Evolutionary conservation across 1,140 invertebrate species (phyloP).

Genomic region (fruit fly (Drosophila melanogaster)): DNA sequence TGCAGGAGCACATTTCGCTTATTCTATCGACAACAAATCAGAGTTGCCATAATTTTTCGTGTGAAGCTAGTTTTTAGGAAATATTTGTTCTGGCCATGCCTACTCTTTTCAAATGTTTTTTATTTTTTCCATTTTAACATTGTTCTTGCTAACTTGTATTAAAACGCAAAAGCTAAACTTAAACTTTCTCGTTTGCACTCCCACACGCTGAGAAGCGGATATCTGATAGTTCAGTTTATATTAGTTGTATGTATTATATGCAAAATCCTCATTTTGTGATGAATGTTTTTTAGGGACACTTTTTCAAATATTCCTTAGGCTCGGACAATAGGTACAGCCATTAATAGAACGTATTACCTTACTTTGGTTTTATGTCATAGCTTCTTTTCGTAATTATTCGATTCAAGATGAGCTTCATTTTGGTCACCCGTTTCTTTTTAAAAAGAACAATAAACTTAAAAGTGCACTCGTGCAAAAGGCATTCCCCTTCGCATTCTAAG

Average conservation of each 20-base stretch:
- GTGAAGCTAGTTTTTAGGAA: background rate
- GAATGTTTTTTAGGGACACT: no score
- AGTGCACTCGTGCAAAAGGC: conserved; percentile 78
- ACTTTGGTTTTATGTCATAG: conserved; percentile 15
- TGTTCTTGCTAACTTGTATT: no score
- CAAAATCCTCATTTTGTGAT: no score
- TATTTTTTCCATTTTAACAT: no score
- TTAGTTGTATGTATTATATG: no score
- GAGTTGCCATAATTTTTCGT: no score
- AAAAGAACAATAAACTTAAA: conserved; percentile 80
- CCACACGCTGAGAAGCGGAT: no score
- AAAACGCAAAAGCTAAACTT: no score
- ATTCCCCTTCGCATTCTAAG: conserved; percentile 48
- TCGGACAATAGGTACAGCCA: background rate
- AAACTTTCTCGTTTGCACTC: no score
- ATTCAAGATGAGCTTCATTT: conserved; percentile 44
- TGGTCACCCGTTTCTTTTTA: conserved; percentile 32
- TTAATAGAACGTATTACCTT: background rate
- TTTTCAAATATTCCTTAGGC: no score
- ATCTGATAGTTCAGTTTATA: no score
- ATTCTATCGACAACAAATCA: background rate
- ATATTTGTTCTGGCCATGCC: background rate
- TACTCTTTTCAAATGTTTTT: no score
- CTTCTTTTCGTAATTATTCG: conserved; percentile 53
- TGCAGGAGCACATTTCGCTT: background rate